Conservation (phyloP, 2,113 vertebrate genomes). For the Notarius lentiginosus region DNA sequence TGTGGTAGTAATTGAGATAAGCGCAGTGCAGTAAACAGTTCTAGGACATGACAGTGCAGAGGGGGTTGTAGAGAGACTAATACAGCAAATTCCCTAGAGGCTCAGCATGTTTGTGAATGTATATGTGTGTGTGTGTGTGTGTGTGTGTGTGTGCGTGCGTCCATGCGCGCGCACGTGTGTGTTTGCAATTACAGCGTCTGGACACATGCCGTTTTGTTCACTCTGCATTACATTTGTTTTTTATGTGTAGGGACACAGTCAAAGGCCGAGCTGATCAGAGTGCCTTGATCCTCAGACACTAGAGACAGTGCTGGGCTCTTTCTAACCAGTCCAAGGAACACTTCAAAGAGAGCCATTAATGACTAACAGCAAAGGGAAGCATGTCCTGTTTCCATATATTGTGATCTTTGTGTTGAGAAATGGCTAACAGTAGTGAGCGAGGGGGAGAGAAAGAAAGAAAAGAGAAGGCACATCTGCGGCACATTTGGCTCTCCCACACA, state of each 20-base stretch:
- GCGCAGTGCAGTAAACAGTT: constrained; percentile 19
- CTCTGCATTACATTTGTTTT: constrained; percentile 53
- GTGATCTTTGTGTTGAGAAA: constrained; percentile 46
- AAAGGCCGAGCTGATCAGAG: constrained; percentile 42
- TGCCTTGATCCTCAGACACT: constrained; percentile 48
- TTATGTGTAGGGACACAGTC: constrained; percentile 49
- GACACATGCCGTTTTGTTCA: constrained; percentile 44
- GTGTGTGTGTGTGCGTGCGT: neutral
- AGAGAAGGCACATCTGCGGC: constrained; percentile 45
- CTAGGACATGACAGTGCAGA: constrained; percentile 26
- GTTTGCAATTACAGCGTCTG: constrained; percentile 44
- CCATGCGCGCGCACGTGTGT: neutral
- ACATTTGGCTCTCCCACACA: constrained; percentile 42
- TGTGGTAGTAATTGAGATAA: constrained; percentile 27
- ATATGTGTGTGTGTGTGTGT: constrained; percentile 5
- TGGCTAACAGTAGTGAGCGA: constrained; percentile 46
- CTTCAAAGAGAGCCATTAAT: constrained; percentile 58
- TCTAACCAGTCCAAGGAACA: constrained; percentile 46
- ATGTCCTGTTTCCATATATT: constrained; percentile 54
- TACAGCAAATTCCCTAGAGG: neutral
- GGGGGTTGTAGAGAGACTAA: neutral
- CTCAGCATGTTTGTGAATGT: neutral
- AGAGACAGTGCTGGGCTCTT: constrained; percentile 46
- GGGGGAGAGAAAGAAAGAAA: neutral
- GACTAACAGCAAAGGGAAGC: constrained; percentile 50